Evolutionary conservation across 2,888 invertebrate genomes (phyloP).

Genomic region (Steromphala cineraria): DNA sequence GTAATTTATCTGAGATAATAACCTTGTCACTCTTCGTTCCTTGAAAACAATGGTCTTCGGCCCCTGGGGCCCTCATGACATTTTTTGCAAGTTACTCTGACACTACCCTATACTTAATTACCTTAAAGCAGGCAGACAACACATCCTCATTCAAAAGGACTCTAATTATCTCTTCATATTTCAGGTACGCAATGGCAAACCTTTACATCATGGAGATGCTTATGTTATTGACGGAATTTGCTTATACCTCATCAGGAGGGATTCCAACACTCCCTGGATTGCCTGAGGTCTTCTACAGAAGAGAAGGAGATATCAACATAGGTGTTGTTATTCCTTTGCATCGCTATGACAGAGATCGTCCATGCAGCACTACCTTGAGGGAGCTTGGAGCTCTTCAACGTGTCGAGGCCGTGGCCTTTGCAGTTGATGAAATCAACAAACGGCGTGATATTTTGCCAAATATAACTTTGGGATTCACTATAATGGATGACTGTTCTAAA

Average conservation of each 20-base stretch:
- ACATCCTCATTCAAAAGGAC: too few relatives aligned
- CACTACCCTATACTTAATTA: too few relatives aligned
- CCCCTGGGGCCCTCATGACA: too few relatives aligned
- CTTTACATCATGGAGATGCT: too few relatives aligned
- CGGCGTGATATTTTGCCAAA: conserved; percentile 43
- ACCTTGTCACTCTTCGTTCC: too few relatives aligned
- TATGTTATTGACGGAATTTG: too few relatives aligned
- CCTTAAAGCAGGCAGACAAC: too few relatives aligned
- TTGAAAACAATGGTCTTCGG: too few relatives aligned
- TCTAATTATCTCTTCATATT: too few relatives aligned
- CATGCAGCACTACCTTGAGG: conserved; percentile 41
- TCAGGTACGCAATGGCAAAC: too few relatives aligned
- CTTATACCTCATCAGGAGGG: background rate
- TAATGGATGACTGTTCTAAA: conserved; percentile 63
- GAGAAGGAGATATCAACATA: conserved; percentile 47
- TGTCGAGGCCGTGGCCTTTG: conserved; percentile 57
- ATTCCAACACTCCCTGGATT: conserved; percentile 14
- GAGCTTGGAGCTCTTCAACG: conserved; percentile 53
- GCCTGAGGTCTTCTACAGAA: conserved; percentile 25
- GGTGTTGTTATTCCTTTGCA: conserved; percentile 53
- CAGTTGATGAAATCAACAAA: conserved; percentile 54
- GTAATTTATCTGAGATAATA: too few relatives aligned
- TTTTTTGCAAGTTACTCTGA: too few relatives aligned
- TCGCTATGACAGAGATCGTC: conserved; percentile 7
- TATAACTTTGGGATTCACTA: conserved; percentile 52